These are phyloP conservation scores for Aphelocoma coerulescens DNA, from an alignment of 2,113 vertebrate genomes.

Conservation along the genomic window DNA sequence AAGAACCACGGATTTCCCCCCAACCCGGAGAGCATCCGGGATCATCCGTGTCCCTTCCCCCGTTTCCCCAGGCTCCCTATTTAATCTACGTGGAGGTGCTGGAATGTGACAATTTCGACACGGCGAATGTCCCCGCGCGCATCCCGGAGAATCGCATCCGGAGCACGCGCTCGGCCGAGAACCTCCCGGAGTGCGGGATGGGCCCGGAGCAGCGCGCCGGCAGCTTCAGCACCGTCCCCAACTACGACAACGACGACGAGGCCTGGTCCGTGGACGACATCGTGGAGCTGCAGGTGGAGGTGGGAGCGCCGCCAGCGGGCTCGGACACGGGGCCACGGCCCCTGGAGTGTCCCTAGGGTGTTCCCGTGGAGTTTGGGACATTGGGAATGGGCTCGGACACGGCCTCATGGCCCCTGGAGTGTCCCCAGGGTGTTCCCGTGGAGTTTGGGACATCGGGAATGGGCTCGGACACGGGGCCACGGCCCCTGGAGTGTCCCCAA, in stretches of 20 bases:
- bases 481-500: background rate
- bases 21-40: fast-evolving
- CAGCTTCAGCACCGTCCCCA: constrained; percentile 89
- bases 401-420: too few species aligned
- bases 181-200: constrained; percentile 88
- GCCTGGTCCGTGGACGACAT: constrained; percentile 96
- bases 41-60: fast-evolving
- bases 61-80: constrained; percentile 82
- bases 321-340: too few species aligned
- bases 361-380: too few species aligned
- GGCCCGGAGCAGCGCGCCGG: constrained; percentile 83
- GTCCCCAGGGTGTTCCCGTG: background rate
- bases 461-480: background rate
- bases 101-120: constrained; percentile 95
- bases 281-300: constrained; percentile 95
- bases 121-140: constrained; percentile 83
- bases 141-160: constrained; percentile 95
- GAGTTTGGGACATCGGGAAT: background rate
- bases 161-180: constrained; percentile 93
- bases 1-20: background rate
- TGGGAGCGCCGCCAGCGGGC: background rate
- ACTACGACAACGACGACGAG: constrained; percentile 95
- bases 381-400: too few species aligned
- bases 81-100: constrained; percentile 96
- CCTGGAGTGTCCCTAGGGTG: background rate